These are phyloP conservation scores for Branchellion lobata DNA, from an alignment of 2,888 invertebrate species.

Conservation along the genomic window DNA sequence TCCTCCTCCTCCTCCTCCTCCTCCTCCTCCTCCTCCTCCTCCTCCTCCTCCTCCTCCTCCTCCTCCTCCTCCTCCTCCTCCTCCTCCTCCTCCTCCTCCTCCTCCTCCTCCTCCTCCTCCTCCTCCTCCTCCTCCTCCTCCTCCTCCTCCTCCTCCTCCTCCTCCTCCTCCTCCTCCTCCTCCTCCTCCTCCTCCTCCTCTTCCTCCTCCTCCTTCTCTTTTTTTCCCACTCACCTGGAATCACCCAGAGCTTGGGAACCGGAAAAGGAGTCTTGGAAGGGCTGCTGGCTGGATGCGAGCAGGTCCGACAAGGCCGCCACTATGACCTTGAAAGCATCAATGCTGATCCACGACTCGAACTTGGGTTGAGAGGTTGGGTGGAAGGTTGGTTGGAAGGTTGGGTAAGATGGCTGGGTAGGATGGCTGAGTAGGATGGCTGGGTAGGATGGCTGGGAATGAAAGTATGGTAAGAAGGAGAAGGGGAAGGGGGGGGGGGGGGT, in stretches of 20 bases:
- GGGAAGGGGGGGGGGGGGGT: too few species aligned
- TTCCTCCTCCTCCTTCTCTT: too few species aligned
- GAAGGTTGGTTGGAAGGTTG: too few species aligned
- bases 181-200: too few species aligned
- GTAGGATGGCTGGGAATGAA: too few species aligned
- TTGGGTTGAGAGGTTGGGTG: background rate
- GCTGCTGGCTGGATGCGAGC: background rate
- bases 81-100: conserved; percentile 39
- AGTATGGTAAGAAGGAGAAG: too few species aligned
- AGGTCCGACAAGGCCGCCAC: background rate
- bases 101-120: background rate
- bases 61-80: conserved; percentile 12
- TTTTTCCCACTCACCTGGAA: too few species aligned
- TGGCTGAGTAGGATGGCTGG: too few species aligned
- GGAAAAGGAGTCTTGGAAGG: background rate
- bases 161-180: too few species aligned
- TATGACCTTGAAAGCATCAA: conserved; percentile 18
- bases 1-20: background rate
- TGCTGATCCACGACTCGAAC: conserved; percentile 27
- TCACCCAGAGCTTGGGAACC: background rate
- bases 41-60: conserved; percentile 5
- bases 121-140: background rate
- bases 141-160: background rate
- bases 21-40: background rate
- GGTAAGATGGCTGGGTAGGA: too few species aligned